A percentile compares a stretch with the other conserved stretches of the same genome.
Conservation (phyloP, 1,140 invertebrate species). For the Lineus longissimus region DNA sequence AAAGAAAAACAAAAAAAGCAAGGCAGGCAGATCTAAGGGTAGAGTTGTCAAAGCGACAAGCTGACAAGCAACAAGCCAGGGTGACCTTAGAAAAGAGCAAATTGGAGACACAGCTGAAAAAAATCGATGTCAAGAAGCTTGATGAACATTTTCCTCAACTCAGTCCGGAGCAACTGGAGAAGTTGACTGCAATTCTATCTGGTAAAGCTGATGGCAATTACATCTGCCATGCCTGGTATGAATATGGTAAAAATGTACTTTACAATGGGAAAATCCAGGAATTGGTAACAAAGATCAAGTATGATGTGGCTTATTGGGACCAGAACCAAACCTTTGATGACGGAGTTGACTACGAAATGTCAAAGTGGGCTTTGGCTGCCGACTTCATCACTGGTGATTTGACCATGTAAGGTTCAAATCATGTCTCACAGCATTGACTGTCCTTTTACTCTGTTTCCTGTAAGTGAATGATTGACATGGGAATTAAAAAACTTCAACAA, state of each 20-base stretch:
- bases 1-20: neutral
- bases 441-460: too few species aligned
- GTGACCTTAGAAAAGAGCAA: neutral
- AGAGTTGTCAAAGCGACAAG: neutral
- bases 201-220: neutral
- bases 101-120: neutral
- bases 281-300: neutral
- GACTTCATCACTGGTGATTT: constrained; percentile 4
- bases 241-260: neutral
- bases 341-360: neutral
- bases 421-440: too few species aligned
- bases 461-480: too few species aligned
- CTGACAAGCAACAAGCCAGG: neutral
- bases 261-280: constrained; percentile 1
- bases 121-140: neutral
- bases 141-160: neutral
- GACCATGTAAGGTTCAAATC: neutral
- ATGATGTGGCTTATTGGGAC: neutral
- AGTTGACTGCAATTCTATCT: neutral
- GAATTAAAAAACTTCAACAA: too few species aligned
- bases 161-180: neutral
- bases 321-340: neutral
- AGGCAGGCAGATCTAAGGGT: neutral
- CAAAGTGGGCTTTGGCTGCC: neutral
- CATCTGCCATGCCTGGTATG: neutral